Evolutionary conservation across 2,113 vertebrate species (phyloP).

Genomic region (Myotis lucifugus): DNA sequence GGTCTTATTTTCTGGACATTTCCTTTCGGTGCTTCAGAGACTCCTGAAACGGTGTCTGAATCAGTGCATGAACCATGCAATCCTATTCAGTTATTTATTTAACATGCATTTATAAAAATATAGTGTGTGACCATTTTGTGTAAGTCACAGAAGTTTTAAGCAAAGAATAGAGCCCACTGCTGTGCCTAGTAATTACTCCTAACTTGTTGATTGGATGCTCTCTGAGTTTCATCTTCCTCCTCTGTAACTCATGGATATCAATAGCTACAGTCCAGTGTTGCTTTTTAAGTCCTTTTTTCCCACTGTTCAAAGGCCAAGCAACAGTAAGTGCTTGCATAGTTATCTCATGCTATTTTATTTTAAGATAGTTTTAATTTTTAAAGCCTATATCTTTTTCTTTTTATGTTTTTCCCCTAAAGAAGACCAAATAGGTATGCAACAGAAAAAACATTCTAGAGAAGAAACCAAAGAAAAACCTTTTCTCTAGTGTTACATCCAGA

Average conservation of each 20-base stretch:
- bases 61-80: neutral
- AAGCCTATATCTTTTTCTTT: neutral
- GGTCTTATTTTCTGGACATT: neutral
- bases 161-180: neutral
- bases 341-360: neutral
- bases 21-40: neutral
- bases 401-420: neutral
- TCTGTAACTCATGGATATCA: neutral
- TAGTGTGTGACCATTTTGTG: neutral
- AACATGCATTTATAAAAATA: neutral
- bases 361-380: slow-evolving; percentile 11
- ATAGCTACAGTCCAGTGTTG: neutral
- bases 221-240: neutral
- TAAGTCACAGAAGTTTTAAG: neutral
- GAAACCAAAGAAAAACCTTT: neutral
- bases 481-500: neutral
- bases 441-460: neutral
- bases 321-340: neutral
- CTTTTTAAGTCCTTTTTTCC: neutral
- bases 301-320: neutral
- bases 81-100: neutral
- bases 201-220: neutral
- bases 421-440: neutral
- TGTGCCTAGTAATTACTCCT: neutral
- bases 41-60: neutral